phyloP scores from a whole-genome alignment of 1,140 invertebrate species.

The Drosophila sproati region DNA sequence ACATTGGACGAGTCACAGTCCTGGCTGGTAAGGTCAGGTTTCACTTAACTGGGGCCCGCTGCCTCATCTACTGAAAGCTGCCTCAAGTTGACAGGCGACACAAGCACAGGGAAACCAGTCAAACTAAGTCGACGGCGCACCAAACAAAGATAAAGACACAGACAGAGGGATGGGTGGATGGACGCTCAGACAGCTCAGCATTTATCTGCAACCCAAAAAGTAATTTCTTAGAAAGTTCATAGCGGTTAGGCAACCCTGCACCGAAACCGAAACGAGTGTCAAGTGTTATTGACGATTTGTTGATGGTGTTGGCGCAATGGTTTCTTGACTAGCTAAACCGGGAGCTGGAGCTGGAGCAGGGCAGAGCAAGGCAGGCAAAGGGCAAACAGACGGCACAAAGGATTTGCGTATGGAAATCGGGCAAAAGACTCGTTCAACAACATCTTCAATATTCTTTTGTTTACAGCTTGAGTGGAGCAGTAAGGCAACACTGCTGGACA shows the following conservation, averaged over 20 bases:
- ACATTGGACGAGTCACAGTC: constrained; percentile 28
- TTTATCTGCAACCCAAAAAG: constrained; percentile 66
- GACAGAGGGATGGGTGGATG: constrained; percentile 2
- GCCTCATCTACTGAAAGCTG: constrained; percentile 18
- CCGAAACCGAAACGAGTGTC: constrained; percentile 61
- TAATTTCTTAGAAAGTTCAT: constrained; percentile 76
- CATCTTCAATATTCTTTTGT: constrained; percentile 46
- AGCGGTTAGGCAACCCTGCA: constrained; percentile 27
- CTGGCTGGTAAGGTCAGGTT: constrained; percentile 45
- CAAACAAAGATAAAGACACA: constrained; percentile 7
- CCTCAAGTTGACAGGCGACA: constrained; percentile 35
- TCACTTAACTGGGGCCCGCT: constrained; percentile 19
- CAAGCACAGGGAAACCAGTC: not conserved
- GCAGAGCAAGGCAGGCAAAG: constrained; percentile 28
- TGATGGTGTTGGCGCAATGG: constrained; percentile 74
- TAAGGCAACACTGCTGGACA: constrained; percentile 12
- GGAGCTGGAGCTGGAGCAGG: not conserved
- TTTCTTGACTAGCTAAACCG: constrained; percentile 2
- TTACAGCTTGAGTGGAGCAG: constrained; percentile 33
- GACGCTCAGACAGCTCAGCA: constrained; percentile 21
- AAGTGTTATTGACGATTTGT: constrained; percentile 83
- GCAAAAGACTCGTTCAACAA: constrained; percentile 13
- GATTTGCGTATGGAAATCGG: constrained; percentile 42
- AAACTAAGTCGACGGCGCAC: constrained; percentile 17
- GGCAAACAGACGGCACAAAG: constrained; percentile 20